phyloP scores from a whole-genome alignment of 2,797 vertebrate genomes.

The Sebastes nivosus region DNA sequence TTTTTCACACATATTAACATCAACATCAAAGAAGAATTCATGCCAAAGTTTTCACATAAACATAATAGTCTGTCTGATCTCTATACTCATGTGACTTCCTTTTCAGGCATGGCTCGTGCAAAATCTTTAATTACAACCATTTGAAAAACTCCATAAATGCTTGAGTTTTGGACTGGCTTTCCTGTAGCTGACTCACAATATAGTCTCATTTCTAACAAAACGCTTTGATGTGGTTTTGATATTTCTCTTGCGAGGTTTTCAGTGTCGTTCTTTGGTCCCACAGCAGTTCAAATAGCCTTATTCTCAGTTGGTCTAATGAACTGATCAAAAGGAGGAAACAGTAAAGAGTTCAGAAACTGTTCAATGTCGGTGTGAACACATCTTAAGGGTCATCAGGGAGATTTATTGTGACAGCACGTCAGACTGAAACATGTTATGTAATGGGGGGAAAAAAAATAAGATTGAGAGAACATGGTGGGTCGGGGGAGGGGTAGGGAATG shows the following conservation, averaged over 20 bases:
- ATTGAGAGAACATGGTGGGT: not conserved
- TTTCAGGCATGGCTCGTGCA: not conserved
- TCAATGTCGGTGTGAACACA: not conserved
- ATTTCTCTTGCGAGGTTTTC: not conserved
- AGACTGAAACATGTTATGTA: slow-evolving; percentile 26
- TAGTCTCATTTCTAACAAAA: slow-evolving; percentile 8
- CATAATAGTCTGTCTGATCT: not conserved
- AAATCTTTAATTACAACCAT: not conserved
- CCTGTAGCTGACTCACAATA: not conserved
- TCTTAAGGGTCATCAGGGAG: slow-evolving; percentile 17
- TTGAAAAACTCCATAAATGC: not conserved
- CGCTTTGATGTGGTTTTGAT: slow-evolving; percentile 15
- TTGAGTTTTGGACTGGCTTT: not conserved
- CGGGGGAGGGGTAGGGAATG: not conserved
- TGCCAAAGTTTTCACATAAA: not conserved
- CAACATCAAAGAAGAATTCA: not conserved
- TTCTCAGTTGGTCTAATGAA: slow-evolving; percentile 31
- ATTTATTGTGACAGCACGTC: slow-evolving; percentile 20
- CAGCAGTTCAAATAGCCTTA: slow-evolving; percentile 1
- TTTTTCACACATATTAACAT: not conserved
- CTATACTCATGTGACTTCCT: not conserved
- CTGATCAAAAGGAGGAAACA: slow-evolving; percentile 32
- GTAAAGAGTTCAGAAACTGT: slow-evolving; percentile 19
- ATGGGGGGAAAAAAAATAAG: not conserved
- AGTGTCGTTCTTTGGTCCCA: not conserved